phyloP scores from a whole-genome alignment of 2,888 invertebrate genomes.

The Griposia aprilina region DNA sequence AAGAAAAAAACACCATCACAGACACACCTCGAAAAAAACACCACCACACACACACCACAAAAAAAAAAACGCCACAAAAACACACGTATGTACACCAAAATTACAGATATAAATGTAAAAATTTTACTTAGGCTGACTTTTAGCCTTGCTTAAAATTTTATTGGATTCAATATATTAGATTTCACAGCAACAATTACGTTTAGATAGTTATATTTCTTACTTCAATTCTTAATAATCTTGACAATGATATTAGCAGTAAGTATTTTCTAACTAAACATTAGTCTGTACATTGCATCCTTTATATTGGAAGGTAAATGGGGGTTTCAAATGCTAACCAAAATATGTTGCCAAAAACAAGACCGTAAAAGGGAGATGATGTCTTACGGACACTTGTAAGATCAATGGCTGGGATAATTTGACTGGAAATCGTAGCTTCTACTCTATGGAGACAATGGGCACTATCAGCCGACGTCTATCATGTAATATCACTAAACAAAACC shows the following conservation, averaged over 20 bases:
- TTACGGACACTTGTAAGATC: neutral
- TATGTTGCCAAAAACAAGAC: neutral
- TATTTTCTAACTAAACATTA: neutral
- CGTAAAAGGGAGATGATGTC: neutral
- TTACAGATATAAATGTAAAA: too few species aligned
- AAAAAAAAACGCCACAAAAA: too few species aligned
- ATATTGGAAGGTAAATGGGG: neutral
- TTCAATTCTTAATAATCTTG: neutral
- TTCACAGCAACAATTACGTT: neutral
- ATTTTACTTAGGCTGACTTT: too few species aligned
- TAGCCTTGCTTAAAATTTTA: neutral
- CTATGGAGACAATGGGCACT: neutral
- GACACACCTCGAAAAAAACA: too few species aligned
- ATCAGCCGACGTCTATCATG: slow-evolving; percentile 2
- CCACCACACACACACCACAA: too few species aligned
- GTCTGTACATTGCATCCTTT: neutral
- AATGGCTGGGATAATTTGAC: neutral
- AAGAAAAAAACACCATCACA: too few species aligned
- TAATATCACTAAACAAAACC: slow-evolving; percentile 49
- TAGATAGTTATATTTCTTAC: neutral
- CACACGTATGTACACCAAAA: too few species aligned
- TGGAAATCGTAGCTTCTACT: neutral
- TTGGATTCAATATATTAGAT: neutral
- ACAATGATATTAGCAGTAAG: too few species aligned
- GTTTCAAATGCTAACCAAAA: neutral